Conservation (phyloP, 1,140 invertebrate genomes). For the Campoletis sonorensis region DNA sequence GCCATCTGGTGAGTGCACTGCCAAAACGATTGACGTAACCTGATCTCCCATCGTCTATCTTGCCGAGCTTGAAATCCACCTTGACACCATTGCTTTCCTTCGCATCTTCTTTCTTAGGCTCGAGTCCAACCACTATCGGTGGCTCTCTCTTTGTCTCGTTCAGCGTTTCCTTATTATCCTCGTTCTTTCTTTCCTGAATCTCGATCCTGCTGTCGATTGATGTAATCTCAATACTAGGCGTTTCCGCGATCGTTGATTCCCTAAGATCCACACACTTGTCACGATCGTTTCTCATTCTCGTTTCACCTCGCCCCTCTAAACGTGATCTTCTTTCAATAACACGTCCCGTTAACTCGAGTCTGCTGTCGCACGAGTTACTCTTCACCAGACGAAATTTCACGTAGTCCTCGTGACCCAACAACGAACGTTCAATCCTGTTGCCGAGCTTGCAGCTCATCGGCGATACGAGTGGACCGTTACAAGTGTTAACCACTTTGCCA, state of each 20-base stretch:
- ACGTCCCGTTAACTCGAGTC: conserved; percentile 85
- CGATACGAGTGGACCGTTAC: conserved; percentile 80
- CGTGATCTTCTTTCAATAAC: conserved; percentile 64
- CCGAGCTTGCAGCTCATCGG: conserved; percentile 80
- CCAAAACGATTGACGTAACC: conserved; percentile 62
- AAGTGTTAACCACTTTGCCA: conserved; percentile 85
- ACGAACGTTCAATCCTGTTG: conserved; percentile 77
- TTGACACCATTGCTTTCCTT: conserved; percentile 65
- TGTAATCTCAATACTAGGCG: conserved; percentile 71
- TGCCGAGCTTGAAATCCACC: conserved; percentile 69
- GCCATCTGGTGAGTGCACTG: conserved; percentile 71
- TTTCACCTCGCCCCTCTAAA: conserved; percentile 51
- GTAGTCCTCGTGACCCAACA: conserved; percentile 58
- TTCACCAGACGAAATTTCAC: conserved; percentile 88
- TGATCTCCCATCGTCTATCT: conserved; percentile 58
- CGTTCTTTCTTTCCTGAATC: conserved; percentile 53
- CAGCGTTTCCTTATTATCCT: conserved; percentile 46
- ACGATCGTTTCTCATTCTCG: neutral
- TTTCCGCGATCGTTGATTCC: conserved; percentile 69
- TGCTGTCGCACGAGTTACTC: conserved; percentile 90
- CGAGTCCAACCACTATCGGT: conserved; percentile 69
- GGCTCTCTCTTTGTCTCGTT: conserved; percentile 67
- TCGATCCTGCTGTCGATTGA: conserved; percentile 52
- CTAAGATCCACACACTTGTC: conserved; percentile 56
- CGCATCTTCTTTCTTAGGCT: conserved; percentile 73